phyloP scores from a whole-genome alignment of 2,888 invertebrate species.

The Abrostola tripartita region DNA sequence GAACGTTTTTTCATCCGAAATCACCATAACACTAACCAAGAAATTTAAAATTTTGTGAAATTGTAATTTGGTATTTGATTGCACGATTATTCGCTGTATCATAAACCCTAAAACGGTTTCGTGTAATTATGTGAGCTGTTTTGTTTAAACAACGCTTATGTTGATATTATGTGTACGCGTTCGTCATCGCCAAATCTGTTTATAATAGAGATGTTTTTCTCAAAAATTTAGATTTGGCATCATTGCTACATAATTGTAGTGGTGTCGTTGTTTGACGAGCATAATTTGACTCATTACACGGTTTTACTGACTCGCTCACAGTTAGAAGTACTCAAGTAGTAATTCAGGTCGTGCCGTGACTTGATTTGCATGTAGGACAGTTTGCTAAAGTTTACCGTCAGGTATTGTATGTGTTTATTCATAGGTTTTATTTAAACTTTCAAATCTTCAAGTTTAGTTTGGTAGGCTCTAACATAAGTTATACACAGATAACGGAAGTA shows the following conservation, averaged over 20 bases:
- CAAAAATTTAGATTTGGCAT: slow-evolving; percentile 70
- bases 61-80: slow-evolving; percentile 46
- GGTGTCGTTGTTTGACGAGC: slow-evolving; percentile 75
- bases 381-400: slow-evolving; percentile 65
- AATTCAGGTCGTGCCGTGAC: slow-evolving; percentile 84
- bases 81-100: slow-evolving; percentile 24
- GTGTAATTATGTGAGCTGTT: slow-evolving; percentile 67
- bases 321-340: slow-evolving; percentile 71
- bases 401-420: slow-evolving; percentile 76
- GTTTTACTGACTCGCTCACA: slow-evolving; percentile 70
- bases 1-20: neutral
- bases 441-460: slow-evolving; percentile 49
- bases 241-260: slow-evolving; percentile 75
- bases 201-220: slow-evolving; percentile 81
- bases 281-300: slow-evolving; percentile 78
- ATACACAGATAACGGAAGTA: slow-evolving; percentile 54
- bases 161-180: slow-evolving; percentile 66
- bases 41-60: slow-evolving; percentile 43
- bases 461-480: slow-evolving; percentile 9
- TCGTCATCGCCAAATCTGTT: slow-evolving; percentile 81
- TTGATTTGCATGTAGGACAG: slow-evolving; percentile 84
- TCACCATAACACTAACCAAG: slow-evolving; percentile 13
- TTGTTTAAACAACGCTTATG: slow-evolving; percentile 65
- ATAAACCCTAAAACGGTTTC: slow-evolving; percentile 60
- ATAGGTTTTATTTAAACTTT: slow-evolving; percentile 72